Base-by-base conservation (phyloP, 2,113 vertebrate genomes). In the Lutjanus erythropterus region DNA sequence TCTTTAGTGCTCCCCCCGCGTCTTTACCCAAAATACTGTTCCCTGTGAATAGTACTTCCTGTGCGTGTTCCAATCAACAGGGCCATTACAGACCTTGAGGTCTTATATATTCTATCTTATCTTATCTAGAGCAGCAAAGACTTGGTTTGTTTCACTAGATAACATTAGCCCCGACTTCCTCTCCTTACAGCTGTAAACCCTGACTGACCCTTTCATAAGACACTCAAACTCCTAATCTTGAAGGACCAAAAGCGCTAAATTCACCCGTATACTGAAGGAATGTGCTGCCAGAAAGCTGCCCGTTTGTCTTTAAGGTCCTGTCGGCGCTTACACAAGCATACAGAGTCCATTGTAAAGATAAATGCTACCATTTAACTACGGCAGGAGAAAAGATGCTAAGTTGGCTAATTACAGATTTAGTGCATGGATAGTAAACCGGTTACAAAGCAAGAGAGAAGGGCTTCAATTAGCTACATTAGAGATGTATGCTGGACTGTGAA, bases 401-500 rank as follows among this genome's bases (percentile, higher is more conserved):
- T 80, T 89, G 71, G 88, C 86, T 89, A 93, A 93, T 94, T 92
- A 91, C 85, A 91, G 87, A 90, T 94, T 94, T 92, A 91, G 84
- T 88, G 87, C 73, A 84, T 83, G 87, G 91, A 89, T 62, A 84
- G 84, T 91, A 88, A 94, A 91, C 77, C 52, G 61, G 86, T 92
- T 84, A 92, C 84, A 91, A 91, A 88, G 84, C 71, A 83, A 78
- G 70, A 91, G 64, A 77, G 82, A 85, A 37, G 47, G 60, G 78
- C 83, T 90, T 91, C 70, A 91, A 86, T 89, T 89, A 91, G 86
- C 86, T 79, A 85, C 86, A 91, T 89, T 84, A 82, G 81, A 83
- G 78, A 76, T 73, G 83, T 83, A 89, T 79, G 81, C 77, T 73
- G 65, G 59, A 81, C 87, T 91, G 87, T 71, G 74, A 86, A 92